Conservation (phyloP, 1,140 invertebrate species). For the Lethrus apterus region DNA sequence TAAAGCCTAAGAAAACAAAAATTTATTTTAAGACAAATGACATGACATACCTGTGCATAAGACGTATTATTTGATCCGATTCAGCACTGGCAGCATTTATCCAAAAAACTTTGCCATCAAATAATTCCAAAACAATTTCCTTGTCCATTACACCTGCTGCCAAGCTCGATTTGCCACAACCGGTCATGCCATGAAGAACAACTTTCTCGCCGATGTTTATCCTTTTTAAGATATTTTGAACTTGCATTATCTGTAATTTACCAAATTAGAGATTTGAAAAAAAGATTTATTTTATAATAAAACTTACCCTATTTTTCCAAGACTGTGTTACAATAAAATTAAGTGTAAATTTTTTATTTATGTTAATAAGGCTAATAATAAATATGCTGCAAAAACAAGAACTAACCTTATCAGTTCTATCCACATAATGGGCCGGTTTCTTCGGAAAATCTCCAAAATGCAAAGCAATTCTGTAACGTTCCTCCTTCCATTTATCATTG, state of each 20-base stretch:
- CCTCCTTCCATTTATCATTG: slow-evolving; percentile 33
- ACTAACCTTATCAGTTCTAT: slow-evolving; percentile 41
- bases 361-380: slow-evolving; percentile 1
- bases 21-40: background rate
- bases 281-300: background rate
- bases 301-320: slow-evolving; percentile 17
- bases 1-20: slow-evolving; percentile 31
- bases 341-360: slow-evolving; percentile 1
- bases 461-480: slow-evolving; percentile 42
- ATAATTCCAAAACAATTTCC: slow-evolving; percentile 41
- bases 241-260: slow-evolving; percentile 7
- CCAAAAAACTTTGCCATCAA: slow-evolving; percentile 44
- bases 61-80: slow-evolving; percentile 39
- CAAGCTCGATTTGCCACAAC: slow-evolving; percentile 62
- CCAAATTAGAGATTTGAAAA: background rate
- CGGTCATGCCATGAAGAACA: slow-evolving; percentile 58
- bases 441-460: slow-evolving; percentile 47
- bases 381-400: no score
- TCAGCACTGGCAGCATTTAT: slow-evolving; percentile 44
- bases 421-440: slow-evolving; percentile 45
- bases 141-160: slow-evolving; percentile 50
- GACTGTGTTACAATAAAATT: slow-evolving; percentile 10
- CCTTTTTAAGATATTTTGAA: slow-evolving; percentile 4
- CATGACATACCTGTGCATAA: slow-evolving; percentile 10
- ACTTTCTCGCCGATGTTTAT: slow-evolving; percentile 37